Conservation (phyloP, 2,797 vertebrate species). For the Ciconia nigra region DNA sequence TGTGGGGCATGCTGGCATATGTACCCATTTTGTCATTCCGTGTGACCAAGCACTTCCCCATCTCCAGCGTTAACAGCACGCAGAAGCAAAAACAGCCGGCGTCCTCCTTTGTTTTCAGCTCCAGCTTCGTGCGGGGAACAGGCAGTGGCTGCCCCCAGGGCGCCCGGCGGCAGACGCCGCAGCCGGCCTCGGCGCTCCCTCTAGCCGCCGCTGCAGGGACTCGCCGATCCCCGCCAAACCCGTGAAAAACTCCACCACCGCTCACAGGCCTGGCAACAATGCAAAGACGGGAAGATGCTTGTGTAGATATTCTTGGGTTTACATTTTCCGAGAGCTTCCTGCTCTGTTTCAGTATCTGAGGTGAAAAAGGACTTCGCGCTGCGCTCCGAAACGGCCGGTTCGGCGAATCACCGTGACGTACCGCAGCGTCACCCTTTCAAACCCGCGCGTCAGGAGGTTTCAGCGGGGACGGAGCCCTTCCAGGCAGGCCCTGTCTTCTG, state of each 20-base stretch:
- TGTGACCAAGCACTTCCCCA: not conserved
- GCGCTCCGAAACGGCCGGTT: fast-evolving
- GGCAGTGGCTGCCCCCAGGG: too few species aligned
- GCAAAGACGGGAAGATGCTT: fast-evolving
- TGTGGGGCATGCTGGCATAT: not conserved
- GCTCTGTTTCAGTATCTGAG: not conserved
- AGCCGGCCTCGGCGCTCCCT: not conserved
- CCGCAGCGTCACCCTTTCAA: fast-evolving
- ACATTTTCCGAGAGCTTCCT: not conserved
- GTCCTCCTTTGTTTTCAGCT: not conserved
- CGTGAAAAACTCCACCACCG: fast-evolving
- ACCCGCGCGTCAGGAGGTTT: fast-evolving
- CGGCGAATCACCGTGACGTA: fast-evolving
- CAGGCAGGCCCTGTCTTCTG: not conserved
- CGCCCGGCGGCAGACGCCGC: too few species aligned
- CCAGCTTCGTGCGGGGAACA: not conserved
- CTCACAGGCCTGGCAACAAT: not conserved
- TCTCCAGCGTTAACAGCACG: not conserved
- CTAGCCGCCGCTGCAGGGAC: not conserved
- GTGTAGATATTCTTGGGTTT: fast-evolving
- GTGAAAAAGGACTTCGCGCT: not conserved
- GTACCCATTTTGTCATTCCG: not conserved
- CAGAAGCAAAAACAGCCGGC: not conserved
- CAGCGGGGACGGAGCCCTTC: not conserved
- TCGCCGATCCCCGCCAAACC: too few species aligned